These are phyloP conservation scores for Leuciscus idus DNA, from an alignment of 2,113 vertebrate species.

Conservation along the genomic window DNA sequence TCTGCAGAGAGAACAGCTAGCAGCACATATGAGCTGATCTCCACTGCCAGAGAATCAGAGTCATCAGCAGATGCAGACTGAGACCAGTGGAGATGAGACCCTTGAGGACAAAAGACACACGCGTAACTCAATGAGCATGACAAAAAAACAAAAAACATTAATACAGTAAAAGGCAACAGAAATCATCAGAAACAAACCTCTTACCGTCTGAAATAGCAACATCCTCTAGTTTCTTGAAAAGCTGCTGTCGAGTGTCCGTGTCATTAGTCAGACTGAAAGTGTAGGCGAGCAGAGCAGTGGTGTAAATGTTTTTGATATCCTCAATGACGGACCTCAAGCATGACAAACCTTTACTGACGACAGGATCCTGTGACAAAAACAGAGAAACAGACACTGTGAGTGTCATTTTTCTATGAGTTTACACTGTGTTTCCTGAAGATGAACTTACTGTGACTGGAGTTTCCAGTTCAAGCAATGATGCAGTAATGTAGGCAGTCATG, in stretches of 20 bases:
- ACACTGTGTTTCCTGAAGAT: neutral
- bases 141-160: too few species aligned
- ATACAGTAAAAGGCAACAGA: neutral
- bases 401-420: neutral
- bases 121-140: constrained; percentile 55
- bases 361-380: neutral
- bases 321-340: too few species aligned
- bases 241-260: constrained; percentile 62
- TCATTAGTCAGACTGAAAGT: constrained; percentile 83
- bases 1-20: constrained; percentile 67
- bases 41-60: constrained; percentile 66
- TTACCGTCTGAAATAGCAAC: constrained; percentile 57
- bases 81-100: constrained; percentile 50
- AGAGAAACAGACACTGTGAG: neutral
- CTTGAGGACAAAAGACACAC: constrained; percentile 38
- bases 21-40: constrained; percentile 71
- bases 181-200: constrained; percentile 18
- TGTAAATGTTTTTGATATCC: constrained; percentile 72
- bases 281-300: constrained; percentile 83
- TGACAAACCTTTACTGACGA: too few species aligned
- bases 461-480: constrained; percentile 74
- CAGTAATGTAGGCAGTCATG: constrained; percentile 79
- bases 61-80: constrained; percentile 44
- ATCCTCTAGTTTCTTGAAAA: constrained; percentile 64
- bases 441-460: constrained; percentile 64